These are phyloP conservation scores for Pholis gunnellus DNA, from an alignment of 2,113 vertebrate genomes.

Conservation along the genomic window DNA sequence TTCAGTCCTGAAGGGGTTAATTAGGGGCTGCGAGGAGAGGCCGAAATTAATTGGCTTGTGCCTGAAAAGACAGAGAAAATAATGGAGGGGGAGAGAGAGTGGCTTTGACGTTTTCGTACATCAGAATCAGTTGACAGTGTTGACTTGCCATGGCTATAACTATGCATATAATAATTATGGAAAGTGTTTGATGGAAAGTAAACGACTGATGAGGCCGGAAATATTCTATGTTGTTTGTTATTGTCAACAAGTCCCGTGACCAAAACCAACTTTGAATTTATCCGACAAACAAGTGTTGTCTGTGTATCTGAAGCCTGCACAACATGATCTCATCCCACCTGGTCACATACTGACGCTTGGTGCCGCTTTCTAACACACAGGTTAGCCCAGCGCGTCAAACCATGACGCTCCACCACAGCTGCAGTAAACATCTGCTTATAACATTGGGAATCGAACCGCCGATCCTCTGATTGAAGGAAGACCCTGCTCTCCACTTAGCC, in stretches of 20 bases:
- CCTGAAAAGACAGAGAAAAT: conserved; percentile 68
- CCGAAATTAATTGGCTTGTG: conserved; percentile 80
- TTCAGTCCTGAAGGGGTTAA: conserved; percentile 84
- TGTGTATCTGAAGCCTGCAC: neutral
- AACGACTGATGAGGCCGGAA: neutral
- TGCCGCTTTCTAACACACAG: too few relatives aligned
- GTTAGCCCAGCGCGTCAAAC: too few relatives aligned
- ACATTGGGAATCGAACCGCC: too few relatives aligned
- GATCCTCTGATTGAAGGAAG: too few relatives aligned
- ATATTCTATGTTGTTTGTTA: neutral
- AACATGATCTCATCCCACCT: neutral
- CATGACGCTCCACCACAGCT: too few relatives aligned
- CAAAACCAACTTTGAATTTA: neutral
- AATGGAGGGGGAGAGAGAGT: conserved; percentile 36
- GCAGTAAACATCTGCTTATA: too few relatives aligned
- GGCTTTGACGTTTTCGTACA: conserved; percentile 57
- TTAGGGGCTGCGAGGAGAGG: conserved; percentile 76
- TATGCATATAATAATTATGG: conserved; percentile 46
- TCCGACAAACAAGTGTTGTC: neutral
- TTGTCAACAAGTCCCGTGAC: neutral
- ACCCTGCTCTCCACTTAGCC: too few relatives aligned
- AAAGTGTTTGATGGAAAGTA: conserved; percentile 24
- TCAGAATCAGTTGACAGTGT: conserved; percentile 69
- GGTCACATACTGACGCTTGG: neutral
- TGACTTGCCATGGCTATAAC: conserved; percentile 60